phyloP scores from a whole-genome alignment of 1,140 invertebrate genomes.

The Cherax destructor region DNA sequence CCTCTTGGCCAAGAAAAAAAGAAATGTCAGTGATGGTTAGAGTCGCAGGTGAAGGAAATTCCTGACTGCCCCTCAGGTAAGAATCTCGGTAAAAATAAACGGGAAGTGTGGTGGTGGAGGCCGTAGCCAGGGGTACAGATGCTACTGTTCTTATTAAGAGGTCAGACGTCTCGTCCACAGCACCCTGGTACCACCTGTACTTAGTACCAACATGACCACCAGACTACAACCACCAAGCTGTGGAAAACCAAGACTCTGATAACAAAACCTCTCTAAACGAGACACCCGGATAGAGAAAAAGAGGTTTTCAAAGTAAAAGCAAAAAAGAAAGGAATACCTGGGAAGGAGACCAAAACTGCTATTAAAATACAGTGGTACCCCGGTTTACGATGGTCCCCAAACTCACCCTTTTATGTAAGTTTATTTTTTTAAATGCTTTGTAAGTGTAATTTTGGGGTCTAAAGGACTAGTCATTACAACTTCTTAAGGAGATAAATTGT shows the following conservation, averaged over 20 bases:
- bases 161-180: neutral
- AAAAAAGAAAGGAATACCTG: no score
- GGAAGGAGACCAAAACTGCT: no score
- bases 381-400: no score
- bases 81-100: conserved; percentile 37
- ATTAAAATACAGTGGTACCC: no score
- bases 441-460: no score
- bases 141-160: neutral
- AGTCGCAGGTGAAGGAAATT: conserved; percentile 40
- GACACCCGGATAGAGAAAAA: no score
- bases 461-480: no score
- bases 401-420: no score
- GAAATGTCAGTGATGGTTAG: conserved; percentile 25
- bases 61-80: conserved; percentile 27
- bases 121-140: neutral
- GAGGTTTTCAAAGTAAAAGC: no score
- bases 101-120: neutral
- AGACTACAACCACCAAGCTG: neutral
- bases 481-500: no score
- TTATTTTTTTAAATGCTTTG: no score
- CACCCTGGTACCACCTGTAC: neutral
- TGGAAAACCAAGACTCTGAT: neutral
- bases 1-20: conserved; percentile 13
- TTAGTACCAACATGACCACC: neutral
- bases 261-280: neutral